Percentiles rank a stretch among this genome's conserved stretches.
phyloP scores from a whole-genome alignment of 2,797 vertebrate genomes.

The Gobio occitaniae region DNA sequence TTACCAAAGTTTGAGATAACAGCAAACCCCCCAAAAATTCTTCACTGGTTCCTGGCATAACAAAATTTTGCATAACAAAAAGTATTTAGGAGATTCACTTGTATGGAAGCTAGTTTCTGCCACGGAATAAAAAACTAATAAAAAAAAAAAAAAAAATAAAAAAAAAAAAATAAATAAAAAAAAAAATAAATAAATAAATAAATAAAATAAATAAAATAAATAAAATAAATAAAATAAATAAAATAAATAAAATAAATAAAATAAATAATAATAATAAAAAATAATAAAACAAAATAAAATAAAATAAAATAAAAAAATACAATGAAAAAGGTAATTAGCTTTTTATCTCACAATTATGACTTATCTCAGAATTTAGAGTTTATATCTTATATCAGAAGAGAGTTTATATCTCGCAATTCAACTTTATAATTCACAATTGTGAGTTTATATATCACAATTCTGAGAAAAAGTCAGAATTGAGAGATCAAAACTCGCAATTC shows the following conservation, averaged over 20 bases:
- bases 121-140: not conserved
- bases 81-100: not conserved
- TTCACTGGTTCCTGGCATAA: not conserved
- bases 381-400: not conserved
- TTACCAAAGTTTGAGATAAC: not conserved
- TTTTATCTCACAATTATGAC: not conserved
- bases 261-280: no score
- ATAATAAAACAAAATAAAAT: no score
- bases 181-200: no score
- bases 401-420: not conserved
- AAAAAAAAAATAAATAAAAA: no score
- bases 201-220: no score
- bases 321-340: no score
- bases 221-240: no score
- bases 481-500: not conserved
- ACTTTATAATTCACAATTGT: not conserved
- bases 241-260: no score
- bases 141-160: no score
- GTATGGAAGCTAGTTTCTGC: not conserved
- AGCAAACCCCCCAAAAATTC: not conserved
- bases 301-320: no score
- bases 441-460: not conserved
- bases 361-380: not conserved
- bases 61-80: not conserved
- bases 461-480: not conserved